Percentiles rank a stretch among this genome's conserved stretches.
These are phyloP conservation scores for Cybosia mesomella DNA, from an alignment of 2,888 invertebrate species.

Conservation along the genomic window DNA sequence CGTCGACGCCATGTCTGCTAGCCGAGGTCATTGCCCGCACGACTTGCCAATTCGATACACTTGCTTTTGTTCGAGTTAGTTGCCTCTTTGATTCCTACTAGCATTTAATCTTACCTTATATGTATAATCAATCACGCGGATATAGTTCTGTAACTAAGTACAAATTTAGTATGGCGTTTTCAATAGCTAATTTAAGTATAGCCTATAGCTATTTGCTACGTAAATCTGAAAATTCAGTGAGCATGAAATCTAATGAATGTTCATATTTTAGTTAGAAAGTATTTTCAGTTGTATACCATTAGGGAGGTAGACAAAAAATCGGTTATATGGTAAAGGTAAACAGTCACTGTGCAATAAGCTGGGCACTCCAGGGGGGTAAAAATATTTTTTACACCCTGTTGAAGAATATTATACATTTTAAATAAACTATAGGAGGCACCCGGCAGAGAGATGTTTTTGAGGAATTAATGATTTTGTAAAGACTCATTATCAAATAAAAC, in stretches of 20 bases:
- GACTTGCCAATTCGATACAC: constrained; percentile 72
- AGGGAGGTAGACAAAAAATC: background rate
- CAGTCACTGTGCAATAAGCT: background rate
- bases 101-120: constrained; percentile 55
- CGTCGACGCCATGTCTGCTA: constrained; percentile 79
- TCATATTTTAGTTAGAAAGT: background rate
- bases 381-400: no score
- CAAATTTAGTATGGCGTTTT: constrained; percentile 7
- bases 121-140: constrained; percentile 45
- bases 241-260: background rate
- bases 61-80: constrained; percentile 70
- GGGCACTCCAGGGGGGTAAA: background rate
- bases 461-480: background rate
- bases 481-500: no score
- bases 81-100: constrained; percentile 63
- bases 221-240: constrained; percentile 2
- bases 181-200: background rate
- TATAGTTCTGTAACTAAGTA: constrained; percentile 21
- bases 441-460: no score
- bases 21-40: constrained; percentile 70
- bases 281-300: background rate
- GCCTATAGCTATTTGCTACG: background rate
- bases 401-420: background rate
- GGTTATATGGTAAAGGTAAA: background rate
- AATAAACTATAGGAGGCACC: background rate